Evolutionary conservation across 2,797 vertebrate genomes (phyloP).

Genomic region (Pangasius sanitwongsei): DNA sequence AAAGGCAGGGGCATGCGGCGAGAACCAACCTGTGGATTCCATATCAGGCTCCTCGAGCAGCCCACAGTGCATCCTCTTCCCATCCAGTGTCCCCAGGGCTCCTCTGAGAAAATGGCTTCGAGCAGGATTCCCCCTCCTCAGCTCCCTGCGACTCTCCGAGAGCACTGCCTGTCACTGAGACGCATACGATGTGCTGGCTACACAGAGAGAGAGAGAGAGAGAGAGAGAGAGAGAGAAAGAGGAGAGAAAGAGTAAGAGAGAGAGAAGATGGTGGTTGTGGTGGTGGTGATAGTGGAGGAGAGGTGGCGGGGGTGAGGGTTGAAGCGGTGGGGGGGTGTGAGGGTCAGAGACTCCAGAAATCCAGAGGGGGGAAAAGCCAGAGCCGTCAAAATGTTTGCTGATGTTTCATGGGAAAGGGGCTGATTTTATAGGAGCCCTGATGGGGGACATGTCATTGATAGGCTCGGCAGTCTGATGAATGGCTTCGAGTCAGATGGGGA

Average conservation of each 20-base stretch:
- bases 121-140: slow-evolving; percentile 73
- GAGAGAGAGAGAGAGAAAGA: slow-evolving; percentile 65
- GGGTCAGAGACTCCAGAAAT: slow-evolving; percentile 88
- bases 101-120: slow-evolving; percentile 78
- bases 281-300: slow-evolving; percentile 62
- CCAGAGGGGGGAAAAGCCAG: slow-evolving; percentile 89
- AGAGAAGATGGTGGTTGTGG: slow-evolving; percentile 59
- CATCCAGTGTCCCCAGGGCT: slow-evolving; percentile 88
- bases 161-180: slow-evolving; percentile 77
- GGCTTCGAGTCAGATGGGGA: slow-evolving; percentile 99
- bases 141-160: slow-evolving; percentile 71
- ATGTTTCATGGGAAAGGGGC: slow-evolving; percentile 99
- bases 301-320: slow-evolving; percentile 55
- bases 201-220: slow-evolving; percentile 69
- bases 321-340: slow-evolving; percentile 43
- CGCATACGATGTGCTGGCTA: slow-evolving; percentile 76
- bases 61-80: slow-evolving; percentile 99
- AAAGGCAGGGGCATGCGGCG: slow-evolving; percentile 50
- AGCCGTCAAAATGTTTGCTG: slow-evolving; percentile 99
- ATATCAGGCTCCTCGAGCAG: slow-evolving; percentile 99
- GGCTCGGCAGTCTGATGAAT: slow-evolving; percentile 99
- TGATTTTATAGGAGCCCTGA: slow-evolving; percentile 99
- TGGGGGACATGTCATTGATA: slow-evolving; percentile 99
- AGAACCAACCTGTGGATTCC: slow-evolving; percentile 99
- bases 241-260: slow-evolving; percentile 62